These are phyloP conservation scores for Austrofundulus limnaeus DNA, from an alignment of 2,113 vertebrate genomes.

Conservation along the genomic window DNA sequence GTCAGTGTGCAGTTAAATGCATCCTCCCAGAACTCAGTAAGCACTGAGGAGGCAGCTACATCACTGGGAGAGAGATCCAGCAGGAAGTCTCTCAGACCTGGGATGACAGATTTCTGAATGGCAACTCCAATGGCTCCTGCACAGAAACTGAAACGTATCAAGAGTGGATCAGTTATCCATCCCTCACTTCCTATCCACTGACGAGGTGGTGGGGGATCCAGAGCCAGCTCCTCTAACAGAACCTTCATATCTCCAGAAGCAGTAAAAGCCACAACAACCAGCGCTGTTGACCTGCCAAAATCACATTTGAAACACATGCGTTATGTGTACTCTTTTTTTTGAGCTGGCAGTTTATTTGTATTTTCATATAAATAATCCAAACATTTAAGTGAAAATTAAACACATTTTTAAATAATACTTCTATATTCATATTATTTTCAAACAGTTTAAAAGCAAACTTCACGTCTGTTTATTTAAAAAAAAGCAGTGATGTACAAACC, in stretches of 20 bases:
- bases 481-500: slow-evolving; percentile 4
- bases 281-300: slow-evolving; percentile 59
- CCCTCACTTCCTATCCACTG: slow-evolving; percentile 77
- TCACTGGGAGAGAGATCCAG: slow-evolving; percentile 49
- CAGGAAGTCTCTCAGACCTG: slow-evolving; percentile 72
- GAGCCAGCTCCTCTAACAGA: slow-evolving; percentile 60
- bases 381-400: no score
- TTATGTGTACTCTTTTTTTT: no score
- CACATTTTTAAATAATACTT: no score
- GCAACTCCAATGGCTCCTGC: slow-evolving; percentile 66
- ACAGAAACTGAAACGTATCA: slow-evolving; percentile 58
- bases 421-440: neutral
- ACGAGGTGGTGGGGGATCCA: slow-evolving; percentile 43
- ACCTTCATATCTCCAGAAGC: slow-evolving; percentile 60
- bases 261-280: slow-evolving; percentile 70
- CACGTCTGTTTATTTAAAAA: neutral
- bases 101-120: slow-evolving; percentile 65
- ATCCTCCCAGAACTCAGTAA: slow-evolving; percentile 75
- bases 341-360: no score
- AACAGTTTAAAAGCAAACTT: neutral
- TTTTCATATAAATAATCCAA: neutral
- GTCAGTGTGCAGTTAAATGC: slow-evolving; percentile 66
- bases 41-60: slow-evolving; percentile 38
- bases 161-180: slow-evolving; percentile 64
- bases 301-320: neutral